phyloP scores from a whole-genome alignment of 2,888 invertebrate genomes.

The Hydropsyche betteni region DNA sequence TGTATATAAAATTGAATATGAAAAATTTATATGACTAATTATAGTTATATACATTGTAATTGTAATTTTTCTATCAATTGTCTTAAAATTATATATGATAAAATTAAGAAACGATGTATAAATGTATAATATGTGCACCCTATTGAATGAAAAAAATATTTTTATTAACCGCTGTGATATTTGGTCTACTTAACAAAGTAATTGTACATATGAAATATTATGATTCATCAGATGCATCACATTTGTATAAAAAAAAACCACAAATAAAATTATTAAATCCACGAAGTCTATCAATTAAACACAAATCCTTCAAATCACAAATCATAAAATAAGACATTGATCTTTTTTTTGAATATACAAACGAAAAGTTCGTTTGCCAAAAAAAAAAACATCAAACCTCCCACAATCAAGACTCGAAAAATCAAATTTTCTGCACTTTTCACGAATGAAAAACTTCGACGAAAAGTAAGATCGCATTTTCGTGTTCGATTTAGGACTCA shows the following conservation, averaged over 20 bases:
- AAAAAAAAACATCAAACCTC: too few relatives aligned
- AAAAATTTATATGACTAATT: constrained; percentile 48
- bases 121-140: constrained; percentile 46
- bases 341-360: too few relatives aligned
- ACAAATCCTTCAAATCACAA: too few relatives aligned
- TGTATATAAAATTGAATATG: constrained; percentile 44
- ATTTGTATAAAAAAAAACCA: constrained; percentile 51
- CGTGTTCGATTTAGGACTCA: constrained; percentile 3
- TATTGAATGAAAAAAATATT: constrained; percentile 46
- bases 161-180: constrained; percentile 52
- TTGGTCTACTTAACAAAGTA: constrained; percentile 52
- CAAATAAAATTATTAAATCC: constrained; percentile 46
- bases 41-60: constrained; percentile 29
- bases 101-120: constrained; percentile 12
- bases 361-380: too few relatives aligned
- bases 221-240: constrained; percentile 48
- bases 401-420: neutral
- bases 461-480: constrained; percentile 12
- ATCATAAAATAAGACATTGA: too few relatives aligned
- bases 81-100: constrained; percentile 27
- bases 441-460: constrained; percentile 40
- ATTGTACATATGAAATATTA: constrained; percentile 51
- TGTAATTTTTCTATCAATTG: constrained; percentile 48
- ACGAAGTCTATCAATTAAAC: neutral
- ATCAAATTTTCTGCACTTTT: constrained; percentile 35